These are phyloP conservation scores for Vireo altiloquus DNA, from an alignment of 2,113 vertebrate species.

Conservation along the genomic window DNA sequence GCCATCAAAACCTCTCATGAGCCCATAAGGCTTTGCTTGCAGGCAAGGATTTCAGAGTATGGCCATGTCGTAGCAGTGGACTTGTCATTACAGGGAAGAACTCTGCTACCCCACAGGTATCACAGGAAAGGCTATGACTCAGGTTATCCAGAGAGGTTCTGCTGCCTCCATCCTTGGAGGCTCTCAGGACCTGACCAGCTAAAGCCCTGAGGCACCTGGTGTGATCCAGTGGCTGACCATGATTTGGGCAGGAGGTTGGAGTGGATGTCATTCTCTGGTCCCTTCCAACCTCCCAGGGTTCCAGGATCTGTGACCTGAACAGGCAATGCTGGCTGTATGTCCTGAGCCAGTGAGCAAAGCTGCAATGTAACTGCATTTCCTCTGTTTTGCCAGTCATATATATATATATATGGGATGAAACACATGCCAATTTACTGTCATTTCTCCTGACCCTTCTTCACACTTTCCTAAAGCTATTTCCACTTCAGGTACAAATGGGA, in stretches of 20 bases:
- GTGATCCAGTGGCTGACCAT: neutral
- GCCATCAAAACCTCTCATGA: neutral
- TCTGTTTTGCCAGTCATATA: neutral
- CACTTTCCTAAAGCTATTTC: neutral
- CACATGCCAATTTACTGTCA: rapidly evolving
- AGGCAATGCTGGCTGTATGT: neutral
- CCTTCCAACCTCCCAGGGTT: neutral
- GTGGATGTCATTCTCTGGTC: neutral
- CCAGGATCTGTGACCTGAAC: rapidly evolving
- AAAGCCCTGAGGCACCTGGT: neutral
- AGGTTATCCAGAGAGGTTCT: neutral
- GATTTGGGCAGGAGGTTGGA: neutral
- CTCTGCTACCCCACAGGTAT: neutral
- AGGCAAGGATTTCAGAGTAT: neutral
- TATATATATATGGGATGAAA: neutral
- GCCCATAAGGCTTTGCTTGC: neutral
- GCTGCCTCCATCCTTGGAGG: neutral
- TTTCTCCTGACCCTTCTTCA: neutral
- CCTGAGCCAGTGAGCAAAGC: neutral
- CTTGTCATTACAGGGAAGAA: neutral
- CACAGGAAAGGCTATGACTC: neutral
- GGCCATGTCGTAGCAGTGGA: neutral
- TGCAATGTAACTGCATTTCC: neutral
- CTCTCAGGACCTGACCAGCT: neutral
- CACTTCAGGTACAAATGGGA: neutral